Evolutionary conservation across 2,797 vertebrate species (phyloP).

Genomic region (Hemitrygon akajei): DNA sequence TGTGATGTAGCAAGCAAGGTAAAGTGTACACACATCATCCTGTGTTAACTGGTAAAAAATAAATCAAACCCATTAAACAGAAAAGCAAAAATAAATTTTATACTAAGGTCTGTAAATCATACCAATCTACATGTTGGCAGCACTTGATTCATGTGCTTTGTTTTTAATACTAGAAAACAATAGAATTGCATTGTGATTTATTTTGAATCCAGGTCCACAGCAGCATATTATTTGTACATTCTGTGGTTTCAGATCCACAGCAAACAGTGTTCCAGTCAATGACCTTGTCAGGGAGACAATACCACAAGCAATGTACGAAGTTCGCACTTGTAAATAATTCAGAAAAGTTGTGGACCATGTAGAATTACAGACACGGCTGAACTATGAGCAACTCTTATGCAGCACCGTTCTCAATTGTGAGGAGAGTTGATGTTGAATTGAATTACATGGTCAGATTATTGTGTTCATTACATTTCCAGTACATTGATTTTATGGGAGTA

Average conservation of each 20-base stretch:
- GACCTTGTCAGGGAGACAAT: background rate
- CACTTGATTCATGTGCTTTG: too few species aligned
- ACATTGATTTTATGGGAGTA: background rate
- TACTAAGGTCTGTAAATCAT: background rate
- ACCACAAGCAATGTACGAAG: background rate
- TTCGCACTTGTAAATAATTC: background rate
- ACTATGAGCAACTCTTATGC: background rate
- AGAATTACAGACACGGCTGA: too few species aligned
- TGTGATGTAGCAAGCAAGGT: background rate
- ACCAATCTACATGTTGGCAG: too few species aligned
- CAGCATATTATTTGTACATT: background rate
- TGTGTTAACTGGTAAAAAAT: background rate
- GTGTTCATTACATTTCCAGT: background rate
- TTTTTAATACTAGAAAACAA: background rate
- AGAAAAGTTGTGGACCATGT: background rate
- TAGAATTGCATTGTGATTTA: background rate
- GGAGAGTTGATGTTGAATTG: background rate
- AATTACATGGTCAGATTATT: background rate
- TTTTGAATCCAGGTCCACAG: too few species aligned
- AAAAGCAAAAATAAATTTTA: background rate
- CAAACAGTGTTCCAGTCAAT: background rate
- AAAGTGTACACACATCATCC: background rate
- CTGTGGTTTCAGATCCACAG: background rate
- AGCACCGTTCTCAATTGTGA: background rate
- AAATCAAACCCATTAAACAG: background rate